These are phyloP conservation scores for Ylistrum balloti DNA, from an alignment of 1,140 invertebrate species.

Conservation along the genomic window DNA sequence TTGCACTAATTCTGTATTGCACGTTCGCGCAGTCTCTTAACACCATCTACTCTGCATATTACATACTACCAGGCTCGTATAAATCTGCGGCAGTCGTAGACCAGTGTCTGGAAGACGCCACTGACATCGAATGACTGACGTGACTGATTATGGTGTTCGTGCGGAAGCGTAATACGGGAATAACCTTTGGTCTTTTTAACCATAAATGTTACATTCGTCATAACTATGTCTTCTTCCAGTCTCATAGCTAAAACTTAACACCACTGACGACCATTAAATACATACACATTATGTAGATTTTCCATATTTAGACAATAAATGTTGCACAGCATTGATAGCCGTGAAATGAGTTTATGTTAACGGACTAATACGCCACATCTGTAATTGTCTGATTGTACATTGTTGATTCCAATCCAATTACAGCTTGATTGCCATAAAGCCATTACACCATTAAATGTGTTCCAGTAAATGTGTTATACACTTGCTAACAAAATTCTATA, in stretches of 20 bases:
- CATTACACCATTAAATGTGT: no score
- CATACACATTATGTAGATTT: background rate
- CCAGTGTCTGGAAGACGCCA: background rate
- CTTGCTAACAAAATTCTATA: no score
- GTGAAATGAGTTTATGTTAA: no score
- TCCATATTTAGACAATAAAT: background rate
- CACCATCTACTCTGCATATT: background rate
- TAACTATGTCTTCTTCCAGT: background rate
- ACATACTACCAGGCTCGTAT: background rate
- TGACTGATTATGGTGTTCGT: background rate
- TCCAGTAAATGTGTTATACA: no score
- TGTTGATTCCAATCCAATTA: background rate
- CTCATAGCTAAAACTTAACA: background rate
- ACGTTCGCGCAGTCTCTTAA: background rate
- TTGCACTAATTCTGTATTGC: background rate
- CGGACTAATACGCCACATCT: no score
- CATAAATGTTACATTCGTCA: background rate
- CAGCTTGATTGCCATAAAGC: no score
- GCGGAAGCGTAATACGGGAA: background rate
- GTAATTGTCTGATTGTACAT: no score
- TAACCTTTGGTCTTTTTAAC: conserved; percentile 5
- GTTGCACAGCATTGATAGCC: no score
- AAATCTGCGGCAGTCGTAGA: background rate
- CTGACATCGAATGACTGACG: background rate
- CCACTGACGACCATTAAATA: background rate